A percentile compares a stretch with the other conserved stretches of the same genome.
Evolutionary conservation across 2,113 vertebrate genomes (phyloP).

Genomic region (Forbesichthys papilliferus): DNA sequence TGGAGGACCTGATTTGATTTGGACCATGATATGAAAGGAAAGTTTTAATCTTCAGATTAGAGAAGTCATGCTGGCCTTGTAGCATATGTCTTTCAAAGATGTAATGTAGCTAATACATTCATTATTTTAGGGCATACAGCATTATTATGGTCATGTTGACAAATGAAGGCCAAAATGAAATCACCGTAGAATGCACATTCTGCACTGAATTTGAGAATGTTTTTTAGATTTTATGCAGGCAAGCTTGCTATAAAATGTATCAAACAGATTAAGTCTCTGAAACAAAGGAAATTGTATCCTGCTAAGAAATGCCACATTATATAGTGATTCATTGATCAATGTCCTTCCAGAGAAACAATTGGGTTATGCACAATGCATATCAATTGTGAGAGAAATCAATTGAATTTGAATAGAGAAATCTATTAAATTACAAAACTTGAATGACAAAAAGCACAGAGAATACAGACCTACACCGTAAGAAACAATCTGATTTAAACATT

Average conservation of each 20-base stretch:
- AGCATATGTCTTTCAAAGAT: conserved; percentile 42
- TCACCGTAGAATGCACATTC: neutral
- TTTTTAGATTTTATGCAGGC: neutral
- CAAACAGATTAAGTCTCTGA: neutral
- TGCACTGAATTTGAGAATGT: neutral
- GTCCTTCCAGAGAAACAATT: too few relatives aligned
- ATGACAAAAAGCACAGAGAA: too few relatives aligned
- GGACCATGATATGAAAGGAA: conserved; percentile 39
- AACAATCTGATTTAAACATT: too few relatives aligned
- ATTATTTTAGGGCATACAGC: conserved; percentile 7
- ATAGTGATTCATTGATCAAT: too few relatives aligned
- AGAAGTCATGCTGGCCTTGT: conserved; percentile 35
- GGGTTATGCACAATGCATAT: too few relatives aligned
- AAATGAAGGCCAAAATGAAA: neutral
- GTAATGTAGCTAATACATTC: neutral
- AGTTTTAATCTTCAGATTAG: conserved; percentile 47
- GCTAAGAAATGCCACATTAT: too few relatives aligned
- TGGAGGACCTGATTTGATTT: conserved; percentile 61
- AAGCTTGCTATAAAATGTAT: neutral
- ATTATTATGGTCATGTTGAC: neutral
- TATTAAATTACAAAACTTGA: too few relatives aligned
- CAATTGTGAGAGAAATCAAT: too few relatives aligned
- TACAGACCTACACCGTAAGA: too few relatives aligned
- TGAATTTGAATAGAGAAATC: too few relatives aligned
- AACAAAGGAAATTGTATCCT: neutral